Evolutionary conservation across 2,113 vertebrate genomes (phyloP).

Genomic region (Triplophysa tibetana): DNA sequence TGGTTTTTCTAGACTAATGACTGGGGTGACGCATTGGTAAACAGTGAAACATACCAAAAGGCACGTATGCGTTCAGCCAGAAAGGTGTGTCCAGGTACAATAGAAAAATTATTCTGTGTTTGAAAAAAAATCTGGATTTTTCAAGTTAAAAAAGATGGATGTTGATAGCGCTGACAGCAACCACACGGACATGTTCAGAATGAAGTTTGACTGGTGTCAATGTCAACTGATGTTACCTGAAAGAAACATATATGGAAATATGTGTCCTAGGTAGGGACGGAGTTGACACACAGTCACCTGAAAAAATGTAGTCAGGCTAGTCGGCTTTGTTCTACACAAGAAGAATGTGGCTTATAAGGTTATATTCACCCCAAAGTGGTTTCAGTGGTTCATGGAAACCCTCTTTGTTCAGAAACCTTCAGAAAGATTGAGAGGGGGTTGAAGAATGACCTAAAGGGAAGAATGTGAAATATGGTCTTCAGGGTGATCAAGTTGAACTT

Average conservation of each 20-base stretch:
- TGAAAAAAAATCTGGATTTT: too few species aligned
- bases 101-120: not conserved
- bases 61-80: not conserved
- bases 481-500: not conserved
- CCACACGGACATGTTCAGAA: not conserved
- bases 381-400: not conserved
- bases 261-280: not conserved
- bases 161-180: not conserved
- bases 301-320: not conserved
- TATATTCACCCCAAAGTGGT: not conserved
- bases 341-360: not conserved
- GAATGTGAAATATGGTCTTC: not conserved
- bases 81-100: not conserved
- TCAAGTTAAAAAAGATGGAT: too few species aligned
- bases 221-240: not conserved
- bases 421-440: not conserved
- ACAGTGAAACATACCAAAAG: not conserved
- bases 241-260: not conserved
- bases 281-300: not conserved
- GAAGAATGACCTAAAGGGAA: not conserved
- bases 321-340: not conserved
- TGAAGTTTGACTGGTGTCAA: not conserved
- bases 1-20: not conserved
- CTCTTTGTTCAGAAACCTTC: not conserved
- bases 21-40: slow-evolving; percentile 15